Percentiles rank a stretch among this genome's conserved stretches.
These are phyloP conservation scores for Gallirallus australis DNA, from an alignment of 2,797 vertebrate genomes.

Conservation along the genomic window DNA sequence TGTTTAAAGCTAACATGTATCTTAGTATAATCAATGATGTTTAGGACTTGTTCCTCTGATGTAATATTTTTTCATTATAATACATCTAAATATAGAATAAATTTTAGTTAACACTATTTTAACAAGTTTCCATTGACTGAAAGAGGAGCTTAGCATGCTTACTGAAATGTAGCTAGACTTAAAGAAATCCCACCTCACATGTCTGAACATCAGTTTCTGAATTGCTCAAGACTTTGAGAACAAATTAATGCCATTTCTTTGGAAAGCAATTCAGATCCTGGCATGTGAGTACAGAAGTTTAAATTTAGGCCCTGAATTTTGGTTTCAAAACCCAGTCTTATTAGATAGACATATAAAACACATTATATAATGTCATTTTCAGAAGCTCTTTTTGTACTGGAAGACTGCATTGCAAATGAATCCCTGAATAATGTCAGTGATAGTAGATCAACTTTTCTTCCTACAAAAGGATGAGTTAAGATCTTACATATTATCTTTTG, in stretches of 20 bases:
- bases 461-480: background rate
- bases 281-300: background rate
- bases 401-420: background rate
- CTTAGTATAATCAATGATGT: background rate
- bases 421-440: background rate
- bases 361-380: background rate
- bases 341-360: background rate
- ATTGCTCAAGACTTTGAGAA: background rate
- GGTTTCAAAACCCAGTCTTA: background rate
- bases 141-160: background rate
- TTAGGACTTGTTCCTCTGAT: background rate
- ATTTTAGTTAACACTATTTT: background rate
- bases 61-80: background rate
- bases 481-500: background rate
- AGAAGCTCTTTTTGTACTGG: background rate
- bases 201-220: background rate
- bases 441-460: background rate
- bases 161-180: background rate
- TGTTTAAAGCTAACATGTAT: background rate
- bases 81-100: background rate
- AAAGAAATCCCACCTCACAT: background rate
- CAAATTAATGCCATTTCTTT: background rate
- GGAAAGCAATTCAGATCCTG: background rate
- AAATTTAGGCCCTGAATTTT: background rate
- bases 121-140: background rate